Conservation (phyloP, 2,888 invertebrate genomes). For the Timema podura region DNA sequence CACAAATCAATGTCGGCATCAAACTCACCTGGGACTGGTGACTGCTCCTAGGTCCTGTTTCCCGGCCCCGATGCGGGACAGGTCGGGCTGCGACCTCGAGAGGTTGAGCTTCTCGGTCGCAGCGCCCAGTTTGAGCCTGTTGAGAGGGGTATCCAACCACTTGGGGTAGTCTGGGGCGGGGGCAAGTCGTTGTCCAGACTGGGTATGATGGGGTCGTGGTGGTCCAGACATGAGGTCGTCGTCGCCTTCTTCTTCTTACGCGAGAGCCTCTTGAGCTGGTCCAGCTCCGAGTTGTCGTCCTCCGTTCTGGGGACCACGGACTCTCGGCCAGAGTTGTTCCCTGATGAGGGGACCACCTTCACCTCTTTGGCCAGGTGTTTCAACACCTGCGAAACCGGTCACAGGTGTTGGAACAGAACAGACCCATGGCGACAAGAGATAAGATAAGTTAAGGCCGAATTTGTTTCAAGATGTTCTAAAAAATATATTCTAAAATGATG, state of each 20-base stretch:
- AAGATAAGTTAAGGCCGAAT: too few species aligned
- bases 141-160: slow-evolving; percentile 43
- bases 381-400: slow-evolving; percentile 50
- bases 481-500: too few species aligned
- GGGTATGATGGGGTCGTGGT: slow-evolving; percentile 17
- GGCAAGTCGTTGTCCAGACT: slow-evolving; percentile 32
- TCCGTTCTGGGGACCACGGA: slow-evolving; percentile 18
- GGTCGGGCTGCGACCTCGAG: slow-evolving; percentile 80
- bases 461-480: too few species aligned
- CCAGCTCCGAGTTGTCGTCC: background rate
- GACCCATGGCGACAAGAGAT: too few species aligned
- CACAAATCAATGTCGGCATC: background rate
- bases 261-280: background rate
- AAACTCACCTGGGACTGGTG: slow-evolving; percentile 23
- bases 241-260: slow-evolving; percentile 2
- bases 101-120: slow-evolving; percentile 57
- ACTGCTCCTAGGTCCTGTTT: slow-evolving; percentile 36
- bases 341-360: slow-evolving; percentile 34
- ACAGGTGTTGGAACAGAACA: too few species aligned
- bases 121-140: slow-evolving; percentile 12
- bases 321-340: slow-evolving; percentile 34
- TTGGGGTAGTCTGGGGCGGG: slow-evolving; percentile 46
- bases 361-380: slow-evolving; percentile 83
- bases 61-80: slow-evolving; percentile 56
- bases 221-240: background rate